Base-by-base conservation (phyloP, 1,140 invertebrate genomes). In the Nylanderia fulva region DNA sequence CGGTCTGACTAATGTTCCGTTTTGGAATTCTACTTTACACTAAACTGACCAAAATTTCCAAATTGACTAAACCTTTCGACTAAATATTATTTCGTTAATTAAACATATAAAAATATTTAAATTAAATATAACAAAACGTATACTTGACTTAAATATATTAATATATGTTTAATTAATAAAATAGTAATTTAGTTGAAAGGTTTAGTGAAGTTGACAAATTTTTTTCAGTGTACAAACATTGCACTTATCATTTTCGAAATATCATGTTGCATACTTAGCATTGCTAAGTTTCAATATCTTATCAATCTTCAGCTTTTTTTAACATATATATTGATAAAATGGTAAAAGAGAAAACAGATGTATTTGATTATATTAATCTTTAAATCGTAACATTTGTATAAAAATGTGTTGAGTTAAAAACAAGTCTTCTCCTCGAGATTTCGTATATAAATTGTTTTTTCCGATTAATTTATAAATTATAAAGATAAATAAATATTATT, bases 11-110 rank as follows among this genome's bases (percentile, higher is more conserved):
- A 77, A 63, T 61, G 18, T 27, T 48, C 58, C 58, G 45, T 18
- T 64, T 77, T 15, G n/a, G 39, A 39, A 74, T 77, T n/a, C n/a
- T 64, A 77, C 27, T 18, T 36, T 18, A 72, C 29, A 33, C 29
- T 5, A n/a, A n/a, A n/a, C n/a, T n/a, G n/a, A n/a, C n/a, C n/a
- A n/a, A n/a, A n/a, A n/a, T n/a, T n/a, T n/a, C n/a, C n/a, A n/a
- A n/a, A n/a, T n/a, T n/a, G n/a, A n/a, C n/a, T n/a, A n/a, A n/a
- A n/a, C n/a, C n/a, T n/a, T n/a, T n/a, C n/a, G n/a, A n/a, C n/a
- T n/a, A n/a, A n/a, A n/a, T n/a, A n/a, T n/a, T n/a, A n/a, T n/a
- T n/a, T n/a, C n/a, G n/a, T n/a, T n/a, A n/a, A n/a, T n/a, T n/a
- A n/a, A n/a, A n/a, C n/a, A n/a, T n/a, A n/a, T n/a, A n/a, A n/a